phyloP scores from a whole-genome alignment of 2,888 invertebrate genomes.

The Aspidiotus destructor region DNA sequence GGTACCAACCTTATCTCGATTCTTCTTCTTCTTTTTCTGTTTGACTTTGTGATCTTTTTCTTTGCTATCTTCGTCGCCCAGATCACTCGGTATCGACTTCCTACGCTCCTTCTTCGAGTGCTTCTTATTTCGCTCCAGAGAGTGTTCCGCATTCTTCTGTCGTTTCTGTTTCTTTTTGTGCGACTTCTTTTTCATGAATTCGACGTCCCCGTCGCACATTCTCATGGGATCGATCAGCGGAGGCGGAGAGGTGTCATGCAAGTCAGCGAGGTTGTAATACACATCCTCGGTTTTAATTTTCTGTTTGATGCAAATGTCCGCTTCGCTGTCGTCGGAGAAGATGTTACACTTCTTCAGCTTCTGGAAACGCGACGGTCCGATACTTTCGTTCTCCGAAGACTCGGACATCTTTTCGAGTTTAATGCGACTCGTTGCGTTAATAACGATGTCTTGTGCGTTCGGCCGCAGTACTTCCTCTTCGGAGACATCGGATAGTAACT shows the following conservation, averaged over 20 bases:
- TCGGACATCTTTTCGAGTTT: constrained; percentile 7
- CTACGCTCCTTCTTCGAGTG: constrained; percentile 44
- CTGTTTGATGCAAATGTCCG: constrained; percentile 1
- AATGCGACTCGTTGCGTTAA: neutral
- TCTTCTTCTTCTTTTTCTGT: constrained; percentile 25
- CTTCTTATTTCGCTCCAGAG: constrained; percentile 45
- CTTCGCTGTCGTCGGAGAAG: constrained; percentile 22
- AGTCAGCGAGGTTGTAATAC: constrained; percentile 18
- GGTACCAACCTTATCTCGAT: constrained; percentile 3
- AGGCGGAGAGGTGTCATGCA: constrained; percentile 25
- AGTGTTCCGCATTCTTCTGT: constrained; percentile 55
- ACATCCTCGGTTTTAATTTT: constrained; percentile 13
- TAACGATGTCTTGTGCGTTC: neutral
- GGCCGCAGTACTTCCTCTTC: constrained; percentile 13
- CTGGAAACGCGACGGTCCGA: constrained; percentile 3
- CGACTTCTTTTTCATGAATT: constrained; percentile 48
- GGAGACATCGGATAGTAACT: constrained; percentile 19
- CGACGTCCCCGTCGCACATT: constrained; percentile 3
- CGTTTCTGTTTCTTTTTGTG: constrained; percentile 78
- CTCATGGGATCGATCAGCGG: constrained; percentile 26
- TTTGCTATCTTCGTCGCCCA: constrained; percentile 20
- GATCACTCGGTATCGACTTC: constrained; percentile 36
- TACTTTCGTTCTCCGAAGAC: constrained; percentile 19
- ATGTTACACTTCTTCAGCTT: constrained; percentile 24
- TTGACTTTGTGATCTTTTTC: constrained; percentile 21